Base-by-base conservation (phyloP, 1,140 invertebrate species). In the Zaprionus taronus region DNA sequence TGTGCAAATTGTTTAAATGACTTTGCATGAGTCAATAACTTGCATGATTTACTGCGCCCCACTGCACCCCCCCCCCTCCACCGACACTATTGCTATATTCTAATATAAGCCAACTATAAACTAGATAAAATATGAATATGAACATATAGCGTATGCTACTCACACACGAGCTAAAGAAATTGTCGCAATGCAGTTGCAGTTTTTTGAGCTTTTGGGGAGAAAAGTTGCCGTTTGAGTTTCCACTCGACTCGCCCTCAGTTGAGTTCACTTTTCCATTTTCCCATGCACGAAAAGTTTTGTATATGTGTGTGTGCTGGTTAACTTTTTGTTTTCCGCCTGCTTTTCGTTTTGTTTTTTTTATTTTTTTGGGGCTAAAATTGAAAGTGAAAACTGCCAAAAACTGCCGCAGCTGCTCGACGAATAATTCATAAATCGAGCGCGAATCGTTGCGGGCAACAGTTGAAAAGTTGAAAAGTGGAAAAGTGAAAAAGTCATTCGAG, bases 141-240 rank as follows among this genome's bases (percentile, higher is more conserved):
- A 80, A 77, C 69, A 67, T 72, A 77, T 67, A 77, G 26, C 68
- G 68, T 56, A 76, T 72, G 68, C 47, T 38, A 64, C 34, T 47
- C 65, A 34, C 22, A 74, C 61, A 69, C 64, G 41, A 24, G 11
- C 47, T 58, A 64, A 68, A 71, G 63, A 76, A 82, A 83, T 65
- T 82, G 80, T 83, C 80, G 80, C 80, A 83, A 75, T 83, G 80
- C 80, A 82, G 80, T 79, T 78, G 80, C 76, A 83, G 67, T 62
- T 81, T 73, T 66, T 66, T 68, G 62, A 81, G 79, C 77, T 81
- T 81, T 75, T 34, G 62, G 62, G 47, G 24, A 77, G 31, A 62
- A 77, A 77, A 77, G 74, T 77, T 77, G 38, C 22, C 38, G 60
- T 77, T 80, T 80, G 74, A 72, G 74, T 75, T 79, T 79, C 63